Base-by-base conservation (phyloP, 2,797 vertebrate genomes). In the Gymnothorax reevesii region DNA sequence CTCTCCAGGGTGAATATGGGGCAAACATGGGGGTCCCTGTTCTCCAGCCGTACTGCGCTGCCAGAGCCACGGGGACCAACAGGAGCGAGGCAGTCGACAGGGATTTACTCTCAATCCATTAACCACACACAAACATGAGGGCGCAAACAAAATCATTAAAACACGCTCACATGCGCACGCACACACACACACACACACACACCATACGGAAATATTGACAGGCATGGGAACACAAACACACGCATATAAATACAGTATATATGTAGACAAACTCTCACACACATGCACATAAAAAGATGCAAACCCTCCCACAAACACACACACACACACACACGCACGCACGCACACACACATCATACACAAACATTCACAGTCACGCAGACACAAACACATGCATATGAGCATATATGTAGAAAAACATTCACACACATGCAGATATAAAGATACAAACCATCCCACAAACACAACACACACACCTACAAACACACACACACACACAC, bases 81-180 rank as follows among this genome's bases (percentile, higher is more conserved):
- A 94, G 93, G 91, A 92, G 92, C 86, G 87, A 92, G 90, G 92
- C 92, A 94, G 92, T 94, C 94, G 93, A 90, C 87, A 86, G 87
- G 86, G 89, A 92, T 94, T 94, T 93, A 94, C 92, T 89, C 90
- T 89, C 89, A 90, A 92, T 80, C 93, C 93, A 94, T 95, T 95
- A 93, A 94, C 93, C 89, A 90, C 88, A 92, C 88, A 83, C 89
- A 91, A 86, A 62, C 83, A 80, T 8, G 25, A 33, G 15, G 15
- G 55, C 77, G 59, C 69, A 84, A 42, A 83, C 75, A 79, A 4
- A 33, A n/a, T 33, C 75, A 79, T 52, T 20, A 82, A 7, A 12
- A 82, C 73, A 79, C 79, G 55, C 79, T 15, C 25, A 82, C 80
- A 20, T n/a, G n/a, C n/a, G n/a, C 25, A 82, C 80, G 57, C n/a